phyloP scores from a whole-genome alignment of 2,797 vertebrate species.

The Babyrousa celebensis region DNA sequence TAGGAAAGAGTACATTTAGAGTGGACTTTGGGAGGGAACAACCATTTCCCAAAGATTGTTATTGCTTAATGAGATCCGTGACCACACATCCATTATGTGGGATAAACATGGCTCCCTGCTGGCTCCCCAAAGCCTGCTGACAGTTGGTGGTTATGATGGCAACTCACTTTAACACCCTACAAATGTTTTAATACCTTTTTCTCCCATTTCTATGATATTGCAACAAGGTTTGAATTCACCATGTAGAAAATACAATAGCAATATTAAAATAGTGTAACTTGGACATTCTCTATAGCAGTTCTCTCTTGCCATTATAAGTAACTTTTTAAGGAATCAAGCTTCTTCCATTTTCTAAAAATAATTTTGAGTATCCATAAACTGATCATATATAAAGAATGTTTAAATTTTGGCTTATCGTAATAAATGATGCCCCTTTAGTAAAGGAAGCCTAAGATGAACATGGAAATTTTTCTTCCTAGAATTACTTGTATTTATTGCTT shows the following conservation, averaged over 20 bases:
- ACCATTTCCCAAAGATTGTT: constrained; percentile 66
- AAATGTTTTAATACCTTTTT: constrained; percentile 73
- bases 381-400: background rate
- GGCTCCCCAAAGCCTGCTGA: constrained; percentile 69
- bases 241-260: constrained; percentile 82
- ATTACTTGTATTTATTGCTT: background rate
- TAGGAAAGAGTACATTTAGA: constrained; percentile 62
- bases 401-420: constrained; percentile 45
- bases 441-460: constrained; percentile 32
- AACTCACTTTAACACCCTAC: constrained; percentile 78
- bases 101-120: constrained; percentile 78
- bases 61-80: constrained; percentile 84
- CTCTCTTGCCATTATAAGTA: constrained; percentile 20
- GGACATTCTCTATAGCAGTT: background rate
- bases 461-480: constrained; percentile 9
- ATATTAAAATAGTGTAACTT: constrained; percentile 74
- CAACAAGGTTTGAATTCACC: constrained; percentile 65
- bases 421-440: constrained; percentile 16
- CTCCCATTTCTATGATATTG: constrained; percentile 79
- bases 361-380: background rate
- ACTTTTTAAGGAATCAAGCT: background rate
- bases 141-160: constrained; percentile 70
- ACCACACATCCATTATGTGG: constrained; percentile 70
- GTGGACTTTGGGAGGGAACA: constrained; percentile 46
- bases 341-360: background rate